Base-by-base conservation (phyloP, 2,797 vertebrate species). In the Hyperoplus lanceolatus region DNA sequence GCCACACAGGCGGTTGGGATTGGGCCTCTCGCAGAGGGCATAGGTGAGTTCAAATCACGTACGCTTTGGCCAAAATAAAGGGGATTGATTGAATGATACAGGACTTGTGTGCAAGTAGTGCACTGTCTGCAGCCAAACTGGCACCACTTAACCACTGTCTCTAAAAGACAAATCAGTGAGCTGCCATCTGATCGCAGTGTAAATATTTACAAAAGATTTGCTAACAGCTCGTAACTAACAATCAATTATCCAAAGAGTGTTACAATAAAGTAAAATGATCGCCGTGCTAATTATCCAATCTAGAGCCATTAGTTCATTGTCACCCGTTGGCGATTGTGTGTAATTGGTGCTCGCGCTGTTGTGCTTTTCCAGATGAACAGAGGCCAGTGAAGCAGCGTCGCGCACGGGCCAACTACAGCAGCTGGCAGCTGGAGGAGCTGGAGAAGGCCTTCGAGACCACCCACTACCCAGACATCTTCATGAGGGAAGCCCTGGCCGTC, bases 341-440 rank as follows among this genome's bases (percentile, higher is more conserved):
- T 96, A 95, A 95, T 95, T 95, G 94, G 88, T 87, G 87, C 92
- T 93, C 71, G 90, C 79, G 83, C 89, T 83, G 83, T 77, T 83
- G 83, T 77, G 83, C 92, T 94, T 94, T 29, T 95, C 94, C 94
- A 97, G 96, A 96, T 93, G 96, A 96, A 90, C 94, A 93, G 80
- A 94, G 95, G 91, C 96, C 96, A 86, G 94, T 94, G 92, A 97
- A 96, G 92, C 96, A 96, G 89, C 93, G 96, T 75, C 95, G 96
- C 0, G 95, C 96, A 3, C 93, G 96, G 77, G 96, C 96, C 92
- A 96, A 97, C 94, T 97, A 97, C 94, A 96, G 95, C 95, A 96
- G 95, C 94, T 97, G 96, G 96, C 96, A 97, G 91, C 95, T 97
- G 86, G 95, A 97, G 88, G 96, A 97, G 93, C 91, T 96, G 89